These are phyloP conservation scores for Oryzias sinensis DNA, from an alignment of 2,797 vertebrate genomes.

Conservation along the genomic window DNA sequence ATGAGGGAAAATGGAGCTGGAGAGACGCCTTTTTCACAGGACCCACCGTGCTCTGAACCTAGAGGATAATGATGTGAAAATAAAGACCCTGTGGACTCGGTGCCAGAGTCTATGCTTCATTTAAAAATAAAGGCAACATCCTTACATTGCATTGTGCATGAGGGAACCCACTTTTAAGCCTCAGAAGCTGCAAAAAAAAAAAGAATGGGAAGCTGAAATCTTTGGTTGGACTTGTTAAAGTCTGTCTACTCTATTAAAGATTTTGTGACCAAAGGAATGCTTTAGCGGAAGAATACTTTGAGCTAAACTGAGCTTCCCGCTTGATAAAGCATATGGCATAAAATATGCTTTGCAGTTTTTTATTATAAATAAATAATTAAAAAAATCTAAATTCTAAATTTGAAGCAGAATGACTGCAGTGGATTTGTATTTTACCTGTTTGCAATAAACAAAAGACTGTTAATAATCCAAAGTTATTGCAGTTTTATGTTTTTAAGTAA, in stretches of 20 bases:
- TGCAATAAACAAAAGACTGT: too few species aligned
- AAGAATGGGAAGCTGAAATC: constrained; percentile 3
- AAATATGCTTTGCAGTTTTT: too few species aligned
- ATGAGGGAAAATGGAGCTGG: constrained; percentile 36
- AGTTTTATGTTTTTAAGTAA: too few species aligned
- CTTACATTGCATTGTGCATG: constrained; percentile 8
- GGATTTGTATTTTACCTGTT: too few species aligned
- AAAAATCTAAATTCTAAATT: too few species aligned
- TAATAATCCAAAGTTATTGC: too few species aligned
- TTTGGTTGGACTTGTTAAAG: neutral
- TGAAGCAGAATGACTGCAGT: too few species aligned
- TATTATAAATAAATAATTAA: too few species aligned
- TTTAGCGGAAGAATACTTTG: too few species aligned
- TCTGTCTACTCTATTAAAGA: neutral
- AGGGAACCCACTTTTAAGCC: constrained; percentile 17
- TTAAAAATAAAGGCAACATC: constrained; percentile 11
- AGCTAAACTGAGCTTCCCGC: too few species aligned
- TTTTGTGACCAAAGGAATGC: too few species aligned
- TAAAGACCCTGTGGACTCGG: constrained; percentile 34
- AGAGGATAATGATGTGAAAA: constrained; percentile 29
- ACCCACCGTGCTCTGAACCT: constrained; percentile 33
- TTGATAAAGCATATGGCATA: too few species aligned
- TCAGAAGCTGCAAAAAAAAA: constrained; percentile 1
- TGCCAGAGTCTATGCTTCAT: constrained; percentile 21
- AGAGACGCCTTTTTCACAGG: constrained; percentile 37